Conservation (phyloP, 1,140 invertebrate genomes). For the Pseudachorutes palmiensis region DNA sequence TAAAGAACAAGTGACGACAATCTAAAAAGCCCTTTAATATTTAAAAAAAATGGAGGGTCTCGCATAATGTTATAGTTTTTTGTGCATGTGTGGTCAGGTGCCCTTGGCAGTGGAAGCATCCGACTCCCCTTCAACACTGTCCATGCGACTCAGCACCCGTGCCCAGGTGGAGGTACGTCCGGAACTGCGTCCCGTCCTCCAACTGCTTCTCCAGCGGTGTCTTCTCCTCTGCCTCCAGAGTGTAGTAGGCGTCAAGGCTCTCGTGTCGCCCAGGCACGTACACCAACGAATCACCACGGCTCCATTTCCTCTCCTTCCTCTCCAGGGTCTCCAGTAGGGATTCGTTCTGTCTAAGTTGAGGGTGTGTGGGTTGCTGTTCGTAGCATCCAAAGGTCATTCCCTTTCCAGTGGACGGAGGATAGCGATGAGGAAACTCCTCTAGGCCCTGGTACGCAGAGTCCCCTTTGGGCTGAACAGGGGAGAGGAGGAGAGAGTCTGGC, state of each 20-base stretch:
- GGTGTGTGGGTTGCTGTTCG: conserved; percentile 11
- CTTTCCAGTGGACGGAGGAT: background rate
- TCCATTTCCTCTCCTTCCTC: background rate
- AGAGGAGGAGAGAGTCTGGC: too few species aligned
- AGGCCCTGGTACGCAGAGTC: background rate
- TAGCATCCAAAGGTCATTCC: conserved; percentile 17
- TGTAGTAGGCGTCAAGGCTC: conserved; percentile 20
- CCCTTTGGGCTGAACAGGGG: conserved; percentile 14
- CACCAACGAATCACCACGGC: background rate
- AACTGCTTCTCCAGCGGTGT: conserved; percentile 16
- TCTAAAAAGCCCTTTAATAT: too few species aligned
- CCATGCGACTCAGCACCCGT: conserved; percentile 7
- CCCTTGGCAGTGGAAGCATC: too few species aligned
- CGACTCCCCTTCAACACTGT: conserved; percentile 18
- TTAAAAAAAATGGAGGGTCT: too few species aligned
- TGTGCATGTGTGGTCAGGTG: too few species aligned
- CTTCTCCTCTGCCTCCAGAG: conserved; percentile 12
- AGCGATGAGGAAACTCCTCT: background rate
- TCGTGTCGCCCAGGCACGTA: conserved; percentile 6
- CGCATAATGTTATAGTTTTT: too few species aligned
- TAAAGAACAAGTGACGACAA: too few species aligned
- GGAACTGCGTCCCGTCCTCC: conserved; percentile 7
- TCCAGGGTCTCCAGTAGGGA: background rate
- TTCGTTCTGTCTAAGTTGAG: background rate
- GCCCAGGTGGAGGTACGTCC: conserved; percentile 17